A percentile compares a stretch with the other conserved stretches of the same genome.
Conservation (phyloP, 1,140 invertebrate species). For the Phortica variegata region DNA sequence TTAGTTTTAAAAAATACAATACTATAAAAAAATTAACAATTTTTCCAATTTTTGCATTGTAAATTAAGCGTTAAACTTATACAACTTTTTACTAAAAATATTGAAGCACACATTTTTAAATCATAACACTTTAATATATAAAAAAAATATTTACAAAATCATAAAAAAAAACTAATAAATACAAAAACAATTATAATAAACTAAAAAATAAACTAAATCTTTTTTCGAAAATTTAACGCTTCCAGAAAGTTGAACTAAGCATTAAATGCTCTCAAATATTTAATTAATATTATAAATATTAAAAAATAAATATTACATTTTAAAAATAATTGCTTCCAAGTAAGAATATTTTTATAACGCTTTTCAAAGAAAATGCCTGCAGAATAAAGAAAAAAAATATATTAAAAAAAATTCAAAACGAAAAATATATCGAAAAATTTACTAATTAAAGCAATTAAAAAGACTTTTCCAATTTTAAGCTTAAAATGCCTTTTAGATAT, state of each 20-base stretch:
- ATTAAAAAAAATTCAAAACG: no score
- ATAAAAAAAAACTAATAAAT: no score
- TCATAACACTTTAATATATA: no score
- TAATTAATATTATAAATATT: neutral
- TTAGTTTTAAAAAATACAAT: no score
- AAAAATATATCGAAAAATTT: constrained; percentile 9
- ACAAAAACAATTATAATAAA: constrained; percentile 3
- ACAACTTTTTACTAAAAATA: no score
- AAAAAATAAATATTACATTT: constrained; percentile 12
- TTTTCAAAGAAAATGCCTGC: no score
- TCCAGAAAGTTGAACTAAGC: constrained; percentile 5
- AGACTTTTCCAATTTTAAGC: constrained; percentile 49
- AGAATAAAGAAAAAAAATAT: no score
- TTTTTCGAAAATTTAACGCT: constrained; percentile 11
- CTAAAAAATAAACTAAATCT: no score
- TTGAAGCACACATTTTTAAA: no score
- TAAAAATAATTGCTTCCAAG: constrained; percentile 44
- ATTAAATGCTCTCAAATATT: neutral
- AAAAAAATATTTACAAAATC: no score
- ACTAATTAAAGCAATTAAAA: constrained; percentile 24
- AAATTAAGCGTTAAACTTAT: neutral
- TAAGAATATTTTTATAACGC: no score
- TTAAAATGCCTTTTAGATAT: constrained; percentile 43
- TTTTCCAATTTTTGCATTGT: neutral
- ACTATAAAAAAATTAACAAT: constrained; percentile 3